Percentiles rank a stretch among this genome's conserved stretches.
phyloP scores from a whole-genome alignment of 2,113 vertebrate genomes.

The Microtus pennsylvanicus region DNA sequence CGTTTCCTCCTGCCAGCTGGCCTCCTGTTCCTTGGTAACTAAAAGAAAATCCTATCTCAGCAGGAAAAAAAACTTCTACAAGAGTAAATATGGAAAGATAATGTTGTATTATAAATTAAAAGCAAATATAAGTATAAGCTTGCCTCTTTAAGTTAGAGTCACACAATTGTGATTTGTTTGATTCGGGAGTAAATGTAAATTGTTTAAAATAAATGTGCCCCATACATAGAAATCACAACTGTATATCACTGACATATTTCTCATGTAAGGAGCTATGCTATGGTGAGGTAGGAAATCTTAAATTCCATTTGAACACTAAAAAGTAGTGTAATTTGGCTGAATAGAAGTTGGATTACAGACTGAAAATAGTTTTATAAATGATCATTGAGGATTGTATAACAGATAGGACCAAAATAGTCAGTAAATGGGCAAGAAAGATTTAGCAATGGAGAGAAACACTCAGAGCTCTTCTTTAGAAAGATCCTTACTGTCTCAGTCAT shows the following conservation, averaged over 20 bases:
- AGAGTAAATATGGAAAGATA: neutral
- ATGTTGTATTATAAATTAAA: neutral
- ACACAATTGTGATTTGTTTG: neutral
- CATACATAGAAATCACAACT: neutral
- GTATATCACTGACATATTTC: neutral
- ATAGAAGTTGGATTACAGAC: neutral
- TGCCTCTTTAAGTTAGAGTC: slow-evolving; percentile 31
- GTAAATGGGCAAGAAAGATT: neutral
- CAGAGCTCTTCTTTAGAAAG: neutral
- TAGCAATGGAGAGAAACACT: neutral
- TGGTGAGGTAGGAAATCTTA: neutral
- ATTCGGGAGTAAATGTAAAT: neutral
- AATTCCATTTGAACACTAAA: neutral
- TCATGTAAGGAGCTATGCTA: neutral
- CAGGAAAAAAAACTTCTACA: neutral
- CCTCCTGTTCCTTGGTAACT: neutral
- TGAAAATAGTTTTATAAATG: neutral
- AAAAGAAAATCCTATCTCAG: slow-evolving; percentile 33
- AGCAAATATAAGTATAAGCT: neutral
- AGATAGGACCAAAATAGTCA: neutral
- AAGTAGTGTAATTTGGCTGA: neutral
- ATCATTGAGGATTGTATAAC: neutral
- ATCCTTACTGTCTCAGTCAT: neutral
- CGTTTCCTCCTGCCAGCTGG: slow-evolving; percentile 21
- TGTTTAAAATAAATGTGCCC: slow-evolving; percentile 29